Evolutionary conservation across 2,113 vertebrate genomes (phyloP), one percentile per base, ranked within the genome.

Genomic region (Thinocorus orbignyianus): DNA sequence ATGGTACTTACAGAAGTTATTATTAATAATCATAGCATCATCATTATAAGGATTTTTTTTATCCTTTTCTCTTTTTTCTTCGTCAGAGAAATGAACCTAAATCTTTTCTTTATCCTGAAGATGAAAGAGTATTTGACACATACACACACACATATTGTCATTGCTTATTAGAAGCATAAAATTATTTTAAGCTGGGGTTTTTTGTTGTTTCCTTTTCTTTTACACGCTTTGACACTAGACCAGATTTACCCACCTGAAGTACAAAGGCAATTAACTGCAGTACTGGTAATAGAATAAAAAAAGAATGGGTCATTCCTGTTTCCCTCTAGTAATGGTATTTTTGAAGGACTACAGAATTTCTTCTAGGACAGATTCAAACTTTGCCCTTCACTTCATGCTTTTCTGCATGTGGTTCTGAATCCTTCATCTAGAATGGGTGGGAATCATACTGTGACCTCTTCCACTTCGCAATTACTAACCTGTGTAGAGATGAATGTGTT

Each of bases 161-260:
- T 10, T 42, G 10, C 3, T 41, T 87, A 72, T 68, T 66, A 62
- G 8, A 39, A 37, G 1, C 12, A 64, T 8, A 49, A 52, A 58
- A 79, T 15, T 0, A 35, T 55, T 86, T 82, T 76, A 30, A 81
- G 49, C 17, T 66, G 13, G 13, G 6, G 1, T 0, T 3, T 5
- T 17, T 68, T 66, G 2, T 25, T 73, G 3, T 39, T 61, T 55
- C 3, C 44, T 69, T 93, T 82, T 37, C 8, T 49, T 85, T 72
- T 51, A 18, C 25, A 66, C 2, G 4, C 6, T 52, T 84, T 30
- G 6, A 91, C 81, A 5, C 35, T 35, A 64, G 51, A 77, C 1
- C 11, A 61, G 12, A 65, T 73, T 57, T 61, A 88, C 5, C 1
- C 46, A 62, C 9, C 4, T 37, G 54, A 80, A 57, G 3, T 41